phyloP scores from a whole-genome alignment of 2,797 vertebrate species.

The Hyperoplus lanceolatus region DNA sequence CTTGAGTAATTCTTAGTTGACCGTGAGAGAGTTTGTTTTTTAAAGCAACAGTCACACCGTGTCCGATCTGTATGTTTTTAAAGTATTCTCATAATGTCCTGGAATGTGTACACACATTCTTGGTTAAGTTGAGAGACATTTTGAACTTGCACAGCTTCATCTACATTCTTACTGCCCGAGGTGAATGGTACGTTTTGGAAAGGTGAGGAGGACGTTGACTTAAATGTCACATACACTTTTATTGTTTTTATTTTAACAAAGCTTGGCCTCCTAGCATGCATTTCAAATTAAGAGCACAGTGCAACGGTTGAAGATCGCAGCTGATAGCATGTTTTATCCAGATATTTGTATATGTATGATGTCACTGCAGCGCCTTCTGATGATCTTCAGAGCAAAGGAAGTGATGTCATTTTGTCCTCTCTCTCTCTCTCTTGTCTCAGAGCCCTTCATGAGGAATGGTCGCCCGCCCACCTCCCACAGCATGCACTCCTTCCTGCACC shows the following conservation, averaged over 20 bases:
- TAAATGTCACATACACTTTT: conserved; percentile 39
- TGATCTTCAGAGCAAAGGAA: not conserved
- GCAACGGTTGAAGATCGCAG: not conserved
- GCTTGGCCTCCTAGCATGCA: not conserved
- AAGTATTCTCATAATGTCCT: not conserved
- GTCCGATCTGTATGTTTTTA: not conserved
- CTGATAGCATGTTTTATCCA: not conserved
- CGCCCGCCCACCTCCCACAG: conserved; percentile 97
- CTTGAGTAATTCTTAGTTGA: not conserved
- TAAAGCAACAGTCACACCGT: not conserved
- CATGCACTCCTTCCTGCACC: conserved; percentile 99
- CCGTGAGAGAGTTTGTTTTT: not conserved
- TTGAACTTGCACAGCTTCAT: not conserved
- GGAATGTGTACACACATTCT: no score
- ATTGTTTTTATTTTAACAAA: conserved; percentile 3
- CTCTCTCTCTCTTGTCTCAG: conserved; percentile 78
- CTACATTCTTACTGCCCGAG: not conserved
- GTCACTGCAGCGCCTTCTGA: not conserved
- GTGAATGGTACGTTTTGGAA: not conserved
- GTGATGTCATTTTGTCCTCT: not conserved
- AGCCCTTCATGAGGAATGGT: conserved; percentile 99
- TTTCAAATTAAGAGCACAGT: conserved; percentile 13
- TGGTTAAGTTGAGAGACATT: no score
- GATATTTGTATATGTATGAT: not conserved
- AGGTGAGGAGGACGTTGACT: not conserved